phyloP scores from a whole-genome alignment of 2,797 vertebrate genomes.

The Bovichtus variegatus region DNA sequence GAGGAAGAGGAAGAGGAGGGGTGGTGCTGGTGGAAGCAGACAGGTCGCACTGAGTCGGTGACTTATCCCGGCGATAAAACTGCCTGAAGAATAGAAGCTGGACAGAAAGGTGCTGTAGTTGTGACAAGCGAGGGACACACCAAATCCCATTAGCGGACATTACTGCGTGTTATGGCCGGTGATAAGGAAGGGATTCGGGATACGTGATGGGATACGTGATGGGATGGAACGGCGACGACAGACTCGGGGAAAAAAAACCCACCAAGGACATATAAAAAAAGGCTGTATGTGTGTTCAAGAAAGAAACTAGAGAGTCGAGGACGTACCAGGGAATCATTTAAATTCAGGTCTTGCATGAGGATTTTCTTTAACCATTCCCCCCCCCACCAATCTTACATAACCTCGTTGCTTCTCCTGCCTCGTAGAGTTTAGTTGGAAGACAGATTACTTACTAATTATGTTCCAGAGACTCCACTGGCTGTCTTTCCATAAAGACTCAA shows the following conservation, averaged over 20 bases:
- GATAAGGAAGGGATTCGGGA: constrained; percentile 16
- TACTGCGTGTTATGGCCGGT: constrained; percentile 54
- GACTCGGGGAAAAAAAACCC: not conserved
- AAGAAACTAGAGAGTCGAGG: not conserved
- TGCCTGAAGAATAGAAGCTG: constrained; percentile 41
- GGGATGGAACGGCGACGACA: not conserved
- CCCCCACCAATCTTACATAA: constrained; percentile 33
- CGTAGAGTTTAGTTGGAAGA: constrained; percentile 46
- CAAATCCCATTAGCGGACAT: constrained; percentile 57
- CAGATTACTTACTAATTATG: constrained; percentile 41
- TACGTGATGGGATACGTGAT: constrained; percentile 21
- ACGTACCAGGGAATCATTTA: constrained; percentile 3
- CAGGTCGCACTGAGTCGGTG: constrained; percentile 53
- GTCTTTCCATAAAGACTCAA: constrained; percentile 47
- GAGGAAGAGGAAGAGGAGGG: constrained; percentile 5
- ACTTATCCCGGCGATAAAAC: constrained; percentile 70
- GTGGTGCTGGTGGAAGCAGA: constrained; percentile 43
- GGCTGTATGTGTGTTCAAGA: not conserved
- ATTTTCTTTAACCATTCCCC: constrained; percentile 28
- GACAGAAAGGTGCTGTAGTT: constrained; percentile 53
- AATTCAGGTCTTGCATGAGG: constrained; percentile 31
- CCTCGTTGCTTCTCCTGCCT: constrained; percentile 42
- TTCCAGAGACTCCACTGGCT: constrained; percentile 27
- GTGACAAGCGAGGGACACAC: constrained; percentile 53
- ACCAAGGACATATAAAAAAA: constrained; percentile 18